Percentiles rank a stretch among this genome's conserved stretches.
Conservation (phyloP, 2,888 invertebrate genomes). For the Rutpela maculata region DNA sequence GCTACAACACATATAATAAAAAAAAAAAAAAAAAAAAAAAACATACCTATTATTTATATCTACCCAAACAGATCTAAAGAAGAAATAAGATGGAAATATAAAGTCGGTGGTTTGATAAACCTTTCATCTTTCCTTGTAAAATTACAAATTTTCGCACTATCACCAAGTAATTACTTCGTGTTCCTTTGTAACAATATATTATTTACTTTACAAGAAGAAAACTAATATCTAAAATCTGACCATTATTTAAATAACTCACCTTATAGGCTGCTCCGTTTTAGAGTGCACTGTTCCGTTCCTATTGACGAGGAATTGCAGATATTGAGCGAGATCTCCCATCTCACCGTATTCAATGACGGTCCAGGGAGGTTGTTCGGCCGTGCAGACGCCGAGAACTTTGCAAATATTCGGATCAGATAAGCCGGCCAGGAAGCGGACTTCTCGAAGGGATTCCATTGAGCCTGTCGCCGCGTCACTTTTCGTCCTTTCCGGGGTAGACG, state of each 20-base stretch:
- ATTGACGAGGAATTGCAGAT: constrained; percentile 75
- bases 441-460: constrained; percentile 76
- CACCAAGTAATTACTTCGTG: too few species aligned
- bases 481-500: constrained; percentile 72
- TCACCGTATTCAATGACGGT: constrained; percentile 85
- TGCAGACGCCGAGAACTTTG: constrained; percentile 78
- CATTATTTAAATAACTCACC: constrained; percentile 59
- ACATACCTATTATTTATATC: too few species aligned
- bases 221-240: not conserved
- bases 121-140: too few species aligned
- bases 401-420: constrained; percentile 82
- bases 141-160: too few species aligned
- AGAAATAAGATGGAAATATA: too few species aligned
- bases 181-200: too few species aligned
- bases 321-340: constrained; percentile 84
- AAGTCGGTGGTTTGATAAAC: too few species aligned
- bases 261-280: constrained; percentile 68
- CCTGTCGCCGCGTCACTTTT: constrained; percentile 70
- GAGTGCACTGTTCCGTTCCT: constrained; percentile 69
- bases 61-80: too few species aligned
- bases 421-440: constrained; percentile 82
- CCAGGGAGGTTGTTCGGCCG: constrained; percentile 79
- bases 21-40: too few species aligned
- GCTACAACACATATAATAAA: too few species aligned
- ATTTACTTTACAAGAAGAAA: not conserved